These are phyloP conservation scores for Meleagris gallopavo DNA, from an alignment of 2,113 vertebrate genomes.

Conservation along the genomic window DNA sequence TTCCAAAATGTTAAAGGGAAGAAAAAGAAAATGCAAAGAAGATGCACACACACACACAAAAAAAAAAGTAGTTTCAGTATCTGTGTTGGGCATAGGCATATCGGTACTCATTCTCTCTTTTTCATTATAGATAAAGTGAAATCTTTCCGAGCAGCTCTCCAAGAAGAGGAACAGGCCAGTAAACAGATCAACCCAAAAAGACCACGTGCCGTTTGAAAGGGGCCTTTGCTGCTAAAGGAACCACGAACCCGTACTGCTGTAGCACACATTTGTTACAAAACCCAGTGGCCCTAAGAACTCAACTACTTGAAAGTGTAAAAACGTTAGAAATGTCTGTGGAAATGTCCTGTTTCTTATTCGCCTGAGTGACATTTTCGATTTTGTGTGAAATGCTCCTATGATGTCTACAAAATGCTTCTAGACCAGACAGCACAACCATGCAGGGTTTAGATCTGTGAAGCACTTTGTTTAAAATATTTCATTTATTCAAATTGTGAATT, in stretches of 20 bases:
- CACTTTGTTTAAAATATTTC: constrained; percentile 77
- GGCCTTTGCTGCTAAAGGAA: constrained; percentile 73
- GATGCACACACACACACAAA: background rate
- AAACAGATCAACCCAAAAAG: constrained; percentile 98
- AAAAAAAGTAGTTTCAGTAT: background rate
- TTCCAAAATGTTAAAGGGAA: background rate
- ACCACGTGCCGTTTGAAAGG: constrained; percentile 89
- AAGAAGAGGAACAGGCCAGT: constrained; percentile 98
- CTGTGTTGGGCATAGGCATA: background rate
- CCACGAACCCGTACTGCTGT: constrained; percentile 70
- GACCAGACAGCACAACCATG: constrained; percentile 74
- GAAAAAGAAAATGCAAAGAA: background rate
- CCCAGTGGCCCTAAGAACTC: constrained; percentile 72
- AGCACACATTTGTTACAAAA: constrained; percentile 73
- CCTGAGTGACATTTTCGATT: constrained; percentile 80
- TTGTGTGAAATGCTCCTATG: constrained; percentile 79
- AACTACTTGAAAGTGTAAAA: constrained; percentile 79
- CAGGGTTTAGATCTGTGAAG: constrained; percentile 78
- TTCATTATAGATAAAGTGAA: constrained; percentile 93
- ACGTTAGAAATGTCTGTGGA: constrained; percentile 80
- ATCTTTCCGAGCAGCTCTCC: constrained; percentile 92
- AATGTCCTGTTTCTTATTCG: constrained; percentile 78
- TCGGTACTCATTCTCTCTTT: constrained; percentile 6
- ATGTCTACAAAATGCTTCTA: constrained; percentile 84
- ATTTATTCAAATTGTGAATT: constrained; percentile 72